Base-by-base conservation (phyloP, 2,888 invertebrate species). In the Morinoia aosen region DNA sequence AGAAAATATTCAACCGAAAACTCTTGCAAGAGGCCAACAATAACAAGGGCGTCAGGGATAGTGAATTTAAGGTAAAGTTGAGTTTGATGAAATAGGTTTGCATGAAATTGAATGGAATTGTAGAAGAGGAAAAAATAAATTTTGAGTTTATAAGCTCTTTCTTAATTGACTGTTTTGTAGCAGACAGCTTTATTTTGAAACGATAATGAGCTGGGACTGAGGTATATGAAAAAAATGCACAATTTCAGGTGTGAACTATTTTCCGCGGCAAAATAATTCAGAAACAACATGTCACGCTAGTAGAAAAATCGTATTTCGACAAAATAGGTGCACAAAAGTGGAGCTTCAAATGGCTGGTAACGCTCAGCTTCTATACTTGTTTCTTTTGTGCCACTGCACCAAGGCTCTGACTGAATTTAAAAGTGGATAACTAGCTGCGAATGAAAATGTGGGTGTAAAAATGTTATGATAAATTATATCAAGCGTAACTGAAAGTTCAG, bases 1-100 rank as follows among this genome's bases (percentile, higher is more conserved):
- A 96, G 95, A 96, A 96, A 58, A 96, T 96, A n/a, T 91, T 96
- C 33, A 96, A 91, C 88, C 95, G 96, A 64, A 96, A 96, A 90
- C 40, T 95, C 19, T 39, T 95, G 11, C 95, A 95, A 64, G 95
- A 95, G 88, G 95, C 96, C n/a, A 95, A 96, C 33, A 95, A 95
- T 16, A 96, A 96, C n/a, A 95, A 48, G 48, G 95, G 58, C 39
- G 94, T 58, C 39, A 95, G 76, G 39, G 91, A 95, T 14, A 95
- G 91, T 57, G 96, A 96, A 19, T 96, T 96, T 58, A 96, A 96
- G 96, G 96, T 96, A 33, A 16, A 33, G 58, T 76, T 16, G 76
- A 76, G 76, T 19, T 16, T 16, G 19, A 19, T 2, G 61, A 61
- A 61, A 61, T 19, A 39, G 91, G 14, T 93, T 93, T 2, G n/a